Evolutionary conservation across 2,888 invertebrate genomes (phyloP).

Genomic region (Pandemis cinnamomeana): DNA sequence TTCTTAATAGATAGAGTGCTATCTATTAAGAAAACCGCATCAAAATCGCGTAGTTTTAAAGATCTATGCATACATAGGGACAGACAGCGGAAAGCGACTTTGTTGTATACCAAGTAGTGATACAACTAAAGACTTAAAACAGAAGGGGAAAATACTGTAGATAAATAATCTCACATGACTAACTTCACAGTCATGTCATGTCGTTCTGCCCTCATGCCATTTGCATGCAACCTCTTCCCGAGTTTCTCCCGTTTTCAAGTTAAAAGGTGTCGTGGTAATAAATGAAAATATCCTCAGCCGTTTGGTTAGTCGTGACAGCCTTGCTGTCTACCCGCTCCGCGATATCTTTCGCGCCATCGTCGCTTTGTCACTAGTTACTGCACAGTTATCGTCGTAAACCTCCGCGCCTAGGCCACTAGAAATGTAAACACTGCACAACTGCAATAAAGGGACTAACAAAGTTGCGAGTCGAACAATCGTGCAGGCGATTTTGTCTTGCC

Average conservation of each 20-base stretch:
- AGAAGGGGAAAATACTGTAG: background rate
- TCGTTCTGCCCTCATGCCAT: constrained; percentile 22
- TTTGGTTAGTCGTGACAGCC: constrained; percentile 51
- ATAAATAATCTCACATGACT: constrained; percentile 15
- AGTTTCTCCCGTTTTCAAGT: constrained; percentile 32
- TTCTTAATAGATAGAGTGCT: no score
- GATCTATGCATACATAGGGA: no score
- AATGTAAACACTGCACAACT: constrained; percentile 1
- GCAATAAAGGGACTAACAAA: constrained; percentile 11
- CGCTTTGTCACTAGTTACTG: constrained; percentile 44
- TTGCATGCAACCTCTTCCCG: constrained; percentile 25
- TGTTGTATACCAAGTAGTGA: no score
- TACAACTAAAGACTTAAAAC: background rate
- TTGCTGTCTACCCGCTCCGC: constrained; percentile 25
- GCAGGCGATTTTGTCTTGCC: constrained; percentile 1
- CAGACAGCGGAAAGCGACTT: no score
- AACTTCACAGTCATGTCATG: constrained; percentile 19
- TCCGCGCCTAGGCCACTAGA: constrained; percentile 5
- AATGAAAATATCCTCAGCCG: constrained; percentile 29
- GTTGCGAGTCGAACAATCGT: constrained; percentile 5
- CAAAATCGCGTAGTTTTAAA: no score
- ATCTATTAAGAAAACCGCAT: no score
- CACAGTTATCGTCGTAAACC: constrained; percentile 21
- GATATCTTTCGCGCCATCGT: constrained; percentile 54
- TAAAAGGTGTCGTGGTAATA: constrained; percentile 14